Percentiles rank a stretch among this genome's conserved stretches.
These are phyloP conservation scores for Eupeodes latifasciatus DNA, from an alignment of 2,888 invertebrate species.

Conservation along the genomic window DNA sequence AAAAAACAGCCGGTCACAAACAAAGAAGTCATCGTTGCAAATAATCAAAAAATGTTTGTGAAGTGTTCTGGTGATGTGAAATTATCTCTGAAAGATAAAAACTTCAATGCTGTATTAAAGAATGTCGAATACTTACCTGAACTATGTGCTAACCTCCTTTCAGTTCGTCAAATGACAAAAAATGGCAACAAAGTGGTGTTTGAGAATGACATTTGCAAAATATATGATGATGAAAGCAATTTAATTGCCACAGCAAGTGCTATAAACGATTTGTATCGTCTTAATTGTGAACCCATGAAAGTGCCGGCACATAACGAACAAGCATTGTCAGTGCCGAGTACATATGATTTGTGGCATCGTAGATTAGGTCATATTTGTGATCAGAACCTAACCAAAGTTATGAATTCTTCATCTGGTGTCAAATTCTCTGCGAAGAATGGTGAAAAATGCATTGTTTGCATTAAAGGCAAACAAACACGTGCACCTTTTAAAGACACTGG, in stretches of 20 bases:
- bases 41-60: slow-evolving; percentile 53
- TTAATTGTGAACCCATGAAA: slow-evolving; percentile 54
- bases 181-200: slow-evolving; percentile 74
- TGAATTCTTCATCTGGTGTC: slow-evolving; percentile 46
- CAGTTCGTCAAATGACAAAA: slow-evolving; percentile 67
- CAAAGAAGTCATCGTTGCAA: slow-evolving; percentile 61
- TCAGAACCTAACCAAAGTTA: slow-evolving; percentile 54
- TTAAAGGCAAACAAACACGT: slow-evolving; percentile 77
- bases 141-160: too few species aligned
- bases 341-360: slow-evolving; percentile 75
- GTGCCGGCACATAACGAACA: background rate
- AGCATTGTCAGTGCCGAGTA: slow-evolving; percentile 23
- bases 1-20: slow-evolving; percentile 22
- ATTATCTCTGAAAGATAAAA: slow-evolving; percentile 22
- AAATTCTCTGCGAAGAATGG: slow-evolving; percentile 50
- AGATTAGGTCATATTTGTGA: slow-evolving; percentile 77
- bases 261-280: slow-evolving; percentile 61
- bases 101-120: slow-evolving; percentile 39
- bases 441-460: slow-evolving; percentile 73
- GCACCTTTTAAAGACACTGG: slow-evolving; percentile 70
- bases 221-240: too few species aligned
- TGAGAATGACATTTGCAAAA: slow-evolving; percentile 66
- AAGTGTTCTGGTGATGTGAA: slow-evolving; percentile 55
- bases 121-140: slow-evolving; percentile 55
- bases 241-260: too few species aligned